phyloP scores from a whole-genome alignment of 2,113 vertebrate genomes.

The Tachuris rubrigastra region DNA sequence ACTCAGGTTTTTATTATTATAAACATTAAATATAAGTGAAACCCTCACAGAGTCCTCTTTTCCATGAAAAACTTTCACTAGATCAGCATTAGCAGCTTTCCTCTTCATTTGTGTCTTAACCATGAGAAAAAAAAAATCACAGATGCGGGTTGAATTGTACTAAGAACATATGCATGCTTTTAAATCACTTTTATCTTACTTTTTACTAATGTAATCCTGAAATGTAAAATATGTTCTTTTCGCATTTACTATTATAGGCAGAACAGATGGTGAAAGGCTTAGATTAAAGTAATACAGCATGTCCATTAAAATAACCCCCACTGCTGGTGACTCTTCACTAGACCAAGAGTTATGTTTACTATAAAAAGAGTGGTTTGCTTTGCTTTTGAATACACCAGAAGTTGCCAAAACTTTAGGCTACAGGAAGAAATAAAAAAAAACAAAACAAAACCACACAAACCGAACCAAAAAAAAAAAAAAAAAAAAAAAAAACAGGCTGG shows the following conservation, averaged over 20 bases:
- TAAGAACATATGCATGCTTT: conserved; percentile 79
- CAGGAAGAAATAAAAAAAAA: neutral
- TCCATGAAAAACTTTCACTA: conserved; percentile 72
- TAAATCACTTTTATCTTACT: conserved; percentile 87
- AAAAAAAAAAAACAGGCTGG: neutral
- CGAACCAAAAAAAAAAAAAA: neutral
- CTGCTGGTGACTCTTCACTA: conserved; percentile 64
- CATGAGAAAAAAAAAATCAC: conserved; percentile 70
- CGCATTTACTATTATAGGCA: conserved; percentile 72
- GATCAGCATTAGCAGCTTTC: conserved; percentile 68
- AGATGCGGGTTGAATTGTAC: conserved; percentile 73
- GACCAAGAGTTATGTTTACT: conserved; percentile 63
- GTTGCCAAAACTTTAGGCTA: conserved; percentile 33
- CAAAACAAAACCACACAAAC: neutral
- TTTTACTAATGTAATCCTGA: conserved; percentile 84
- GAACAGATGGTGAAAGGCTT: conserved; percentile 82
- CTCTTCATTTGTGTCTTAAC: conserved; percentile 77
- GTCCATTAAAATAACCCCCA: conserved; percentile 78
- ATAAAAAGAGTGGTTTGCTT: conserved; percentile 48
- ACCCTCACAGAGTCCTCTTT: conserved; percentile 58
- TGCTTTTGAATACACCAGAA: conserved; percentile 24
- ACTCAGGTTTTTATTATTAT: conserved; percentile 65
- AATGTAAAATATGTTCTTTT: conserved; percentile 81
- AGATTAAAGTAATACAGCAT: conserved; percentile 80
- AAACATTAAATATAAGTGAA: conserved; percentile 64